Evolutionary conservation across 37 sponge, comb jelly and placozoan genomes (phyloP).

Genomic region (Geodia barretti): DNA sequence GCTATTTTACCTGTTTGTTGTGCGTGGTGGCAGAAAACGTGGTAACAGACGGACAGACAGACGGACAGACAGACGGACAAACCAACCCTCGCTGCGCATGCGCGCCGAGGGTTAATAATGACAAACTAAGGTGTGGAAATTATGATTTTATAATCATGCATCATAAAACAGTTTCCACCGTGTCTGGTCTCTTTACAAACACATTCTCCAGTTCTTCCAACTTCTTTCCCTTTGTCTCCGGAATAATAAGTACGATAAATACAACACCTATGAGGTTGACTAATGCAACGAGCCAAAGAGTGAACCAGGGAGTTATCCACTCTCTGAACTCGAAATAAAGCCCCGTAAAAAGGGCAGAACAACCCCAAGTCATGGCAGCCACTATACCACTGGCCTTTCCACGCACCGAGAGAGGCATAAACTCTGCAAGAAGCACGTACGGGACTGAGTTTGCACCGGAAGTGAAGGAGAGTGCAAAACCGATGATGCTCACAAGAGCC

Average conservation of each 20-base stretch:
- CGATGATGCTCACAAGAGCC: constrained; percentile 23
- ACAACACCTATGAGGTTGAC: constrained; percentile 41
- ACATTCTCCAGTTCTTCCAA: constrained; percentile 74
- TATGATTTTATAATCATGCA: too few species aligned
- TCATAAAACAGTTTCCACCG: not conserved
- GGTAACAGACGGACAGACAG: too few species aligned
- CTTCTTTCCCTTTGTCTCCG: constrained; percentile 88
- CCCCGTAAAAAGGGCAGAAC: constrained; percentile 42
- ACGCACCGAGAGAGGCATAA: constrained; percentile 62
- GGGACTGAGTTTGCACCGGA: constrained; percentile 57
- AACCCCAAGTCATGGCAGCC: constrained; percentile 35
- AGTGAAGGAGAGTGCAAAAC: constrained; percentile 49
- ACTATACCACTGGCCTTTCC: constrained; percentile 55
- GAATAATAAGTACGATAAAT: constrained; percentile 74
- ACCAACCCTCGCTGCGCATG: too few species aligned
- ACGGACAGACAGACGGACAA: too few species aligned
- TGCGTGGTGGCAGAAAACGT: too few species aligned
- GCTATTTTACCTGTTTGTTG: too few species aligned
- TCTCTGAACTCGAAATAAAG: constrained; percentile 20
- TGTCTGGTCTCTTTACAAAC: not conserved
- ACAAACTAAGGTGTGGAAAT: too few species aligned
- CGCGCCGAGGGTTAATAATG: too few species aligned
- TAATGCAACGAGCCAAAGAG: constrained; percentile 57
- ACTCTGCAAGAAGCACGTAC: constrained; percentile 67
- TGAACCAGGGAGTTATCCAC: constrained; percentile 1